phyloP scores from a whole-genome alignment of 1,140 invertebrate genomes.

The Riptortus pedestris region DNA sequence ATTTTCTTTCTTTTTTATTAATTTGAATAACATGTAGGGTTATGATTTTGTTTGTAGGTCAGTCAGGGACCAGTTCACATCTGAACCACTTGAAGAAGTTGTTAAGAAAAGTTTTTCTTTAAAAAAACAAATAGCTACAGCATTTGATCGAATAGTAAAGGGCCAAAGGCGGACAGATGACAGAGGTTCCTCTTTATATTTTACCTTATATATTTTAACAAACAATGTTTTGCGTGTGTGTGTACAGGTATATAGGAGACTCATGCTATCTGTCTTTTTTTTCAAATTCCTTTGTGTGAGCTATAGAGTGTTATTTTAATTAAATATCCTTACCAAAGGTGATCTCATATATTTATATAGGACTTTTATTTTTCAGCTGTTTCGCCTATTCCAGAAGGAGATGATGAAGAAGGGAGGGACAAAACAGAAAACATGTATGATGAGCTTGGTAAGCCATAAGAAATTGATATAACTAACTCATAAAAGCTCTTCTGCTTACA shows the following conservation, averaged over 20 bases:
- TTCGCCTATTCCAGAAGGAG: constrained; percentile 27
- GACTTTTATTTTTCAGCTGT: constrained; percentile 18
- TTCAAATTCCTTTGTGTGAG: too few relatives aligned
- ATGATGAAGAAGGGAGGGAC: constrained; percentile 24
- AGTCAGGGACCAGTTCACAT: background rate
- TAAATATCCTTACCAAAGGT: too few relatives aligned
- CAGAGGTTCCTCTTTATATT: too few relatives aligned
- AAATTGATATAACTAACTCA: too few relatives aligned
- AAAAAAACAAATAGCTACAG: constrained; percentile 46
- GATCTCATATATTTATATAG: too few relatives aligned
- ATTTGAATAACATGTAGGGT: too few relatives aligned
- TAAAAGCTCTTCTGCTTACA: too few relatives aligned
- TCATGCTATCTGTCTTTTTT: too few relatives aligned
- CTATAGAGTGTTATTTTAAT: too few relatives aligned
- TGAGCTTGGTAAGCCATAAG: constrained; percentile 15
- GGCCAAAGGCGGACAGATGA: constrained; percentile 19
- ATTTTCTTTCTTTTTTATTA: background rate
- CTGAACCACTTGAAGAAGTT: background rate
- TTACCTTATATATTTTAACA: too few relatives aligned
- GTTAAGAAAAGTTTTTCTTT: constrained; percentile 44
- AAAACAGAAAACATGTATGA: constrained; percentile 11
- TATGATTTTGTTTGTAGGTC: constrained; percentile 10
- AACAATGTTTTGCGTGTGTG: too few relatives aligned
- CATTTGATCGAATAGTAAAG: constrained; percentile 41
- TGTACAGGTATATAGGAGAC: too few relatives aligned